phyloP scores from a whole-genome alignment of 2,888 invertebrate genomes.

The Spatulosminthurus flaviceps region DNA sequence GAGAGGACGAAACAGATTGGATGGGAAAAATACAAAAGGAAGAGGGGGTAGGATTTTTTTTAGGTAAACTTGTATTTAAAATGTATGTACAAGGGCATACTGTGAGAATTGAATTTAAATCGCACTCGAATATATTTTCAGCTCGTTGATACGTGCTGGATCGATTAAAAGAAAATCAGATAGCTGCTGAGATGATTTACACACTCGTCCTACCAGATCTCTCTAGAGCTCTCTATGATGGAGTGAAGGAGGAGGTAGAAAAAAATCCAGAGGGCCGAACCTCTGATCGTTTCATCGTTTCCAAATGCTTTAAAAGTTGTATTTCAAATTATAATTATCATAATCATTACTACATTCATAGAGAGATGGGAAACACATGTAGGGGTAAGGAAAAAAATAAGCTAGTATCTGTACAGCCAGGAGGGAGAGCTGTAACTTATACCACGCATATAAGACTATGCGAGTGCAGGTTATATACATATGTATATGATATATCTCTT shows the following conservation, averaged over 20 bases:
- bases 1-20: too few species aligned
- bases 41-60: not conserved
- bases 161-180: conserved; percentile 47
- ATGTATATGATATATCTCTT: too few species aligned
- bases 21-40: too few species aligned
- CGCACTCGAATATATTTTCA: not conserved
- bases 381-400: too few species aligned
- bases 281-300: conserved; percentile 38
- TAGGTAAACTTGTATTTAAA: not conserved
- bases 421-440: not conserved
- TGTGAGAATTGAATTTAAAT: conserved; percentile 8
- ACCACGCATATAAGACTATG: not conserved
- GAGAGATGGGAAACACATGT: not conserved
- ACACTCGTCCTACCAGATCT: conserved; percentile 38
- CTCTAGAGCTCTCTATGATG: not conserved
- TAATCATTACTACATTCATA: conserved; percentile 29
- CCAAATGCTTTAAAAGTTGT: conserved; percentile 43
- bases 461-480: not conserved
- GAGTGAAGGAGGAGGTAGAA: conserved; percentile 15
- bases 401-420: too few species aligned
- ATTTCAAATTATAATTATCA: conserved; percentile 46
- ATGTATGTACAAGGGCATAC: not conserved
- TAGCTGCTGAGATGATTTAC: conserved; percentile 42
- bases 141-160: conserved; percentile 42
- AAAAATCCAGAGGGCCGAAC: conserved; percentile 23